A percentile compares a stretch with the other conserved stretches of the same genome.
phyloP scores from a whole-genome alignment of 2,888 invertebrate genomes.

The Galeruca laticollis region DNA sequence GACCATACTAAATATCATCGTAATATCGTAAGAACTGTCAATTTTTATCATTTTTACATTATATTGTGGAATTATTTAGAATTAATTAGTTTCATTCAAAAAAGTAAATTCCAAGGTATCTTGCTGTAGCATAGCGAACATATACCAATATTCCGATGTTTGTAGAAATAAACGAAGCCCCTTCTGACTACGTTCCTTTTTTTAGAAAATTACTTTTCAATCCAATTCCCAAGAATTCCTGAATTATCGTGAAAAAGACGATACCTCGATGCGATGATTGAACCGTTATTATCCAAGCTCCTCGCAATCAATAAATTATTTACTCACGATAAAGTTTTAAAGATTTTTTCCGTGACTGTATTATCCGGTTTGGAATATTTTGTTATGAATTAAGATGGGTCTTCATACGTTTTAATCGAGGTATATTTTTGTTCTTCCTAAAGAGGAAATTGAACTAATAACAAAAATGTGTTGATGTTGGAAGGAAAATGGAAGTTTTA shows the following conservation, averaged over 20 bases:
- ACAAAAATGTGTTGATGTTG: background rate
- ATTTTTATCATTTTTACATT: no score
- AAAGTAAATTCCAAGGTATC: no score
- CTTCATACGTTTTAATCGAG: background rate
- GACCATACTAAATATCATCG: no score
- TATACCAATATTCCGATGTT: no score
- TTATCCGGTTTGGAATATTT: background rate
- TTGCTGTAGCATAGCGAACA: no score
- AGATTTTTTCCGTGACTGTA: background rate
- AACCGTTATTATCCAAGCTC: conserved; percentile 42
- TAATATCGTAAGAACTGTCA: no score
- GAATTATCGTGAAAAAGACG: background rate
- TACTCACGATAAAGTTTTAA: conserved; percentile 33
- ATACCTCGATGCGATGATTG: conserved; percentile 36
- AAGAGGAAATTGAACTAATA: background rate
- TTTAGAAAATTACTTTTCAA: background rate
- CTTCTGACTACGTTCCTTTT: background rate
- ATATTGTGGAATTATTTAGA: no score
- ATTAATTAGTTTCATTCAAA: no score
- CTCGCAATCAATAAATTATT: conserved; percentile 43
- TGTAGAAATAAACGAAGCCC: background rate
- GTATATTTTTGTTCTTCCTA: background rate
- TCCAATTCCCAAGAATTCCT: background rate
- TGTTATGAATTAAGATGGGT: conserved; percentile 1
- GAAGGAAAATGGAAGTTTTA: conserved; percentile 4